A percentile compares a stretch with the other conserved stretches of the same genome.
These are phyloP conservation scores for Dissostichus mawsoni DNA, from an alignment of 2,113 vertebrate genomes.

Conservation along the genomic window DNA sequence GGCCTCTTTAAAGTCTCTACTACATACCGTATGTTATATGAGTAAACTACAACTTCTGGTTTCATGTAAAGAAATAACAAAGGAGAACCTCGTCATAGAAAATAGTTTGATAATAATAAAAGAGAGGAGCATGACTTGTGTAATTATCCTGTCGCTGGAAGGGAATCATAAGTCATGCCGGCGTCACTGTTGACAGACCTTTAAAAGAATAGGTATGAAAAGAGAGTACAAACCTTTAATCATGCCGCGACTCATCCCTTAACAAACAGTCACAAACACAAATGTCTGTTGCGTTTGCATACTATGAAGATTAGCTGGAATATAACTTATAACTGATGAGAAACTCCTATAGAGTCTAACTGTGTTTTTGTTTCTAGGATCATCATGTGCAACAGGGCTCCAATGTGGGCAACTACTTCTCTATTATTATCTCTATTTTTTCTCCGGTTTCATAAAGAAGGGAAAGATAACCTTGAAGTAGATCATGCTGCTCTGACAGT, in stretches of 20 bases:
- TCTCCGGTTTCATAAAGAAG: neutral
- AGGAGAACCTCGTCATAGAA: neutral
- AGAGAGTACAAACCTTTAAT: conserved; percentile 9
- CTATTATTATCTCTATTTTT: conserved; percentile 4
- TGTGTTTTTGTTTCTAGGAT: conserved; percentile 22
- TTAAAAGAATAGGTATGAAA: conserved; percentile 11
- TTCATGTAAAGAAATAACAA: neutral
- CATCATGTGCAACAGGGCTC: neutral
- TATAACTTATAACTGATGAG: conserved; percentile 31
- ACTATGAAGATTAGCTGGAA: conserved; percentile 32
- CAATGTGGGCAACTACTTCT: neutral
- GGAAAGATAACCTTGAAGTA: neutral
- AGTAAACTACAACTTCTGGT: too few relatives aligned
- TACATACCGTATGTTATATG: too few relatives aligned
- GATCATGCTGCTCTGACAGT: conserved; percentile 6
- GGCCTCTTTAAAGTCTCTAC: too few relatives aligned
- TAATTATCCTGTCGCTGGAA: neutral
- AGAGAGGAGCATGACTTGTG: neutral
- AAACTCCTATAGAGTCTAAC: neutral
- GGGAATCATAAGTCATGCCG: neutral
- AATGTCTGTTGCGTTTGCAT: conserved; percentile 28
- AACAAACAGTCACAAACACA: conserved; percentile 30
- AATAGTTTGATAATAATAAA: neutral
- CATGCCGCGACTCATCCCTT: conserved; percentile 17
- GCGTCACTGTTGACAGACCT: conserved; percentile 9